phyloP scores from a whole-genome alignment of 2,888 invertebrate genomes.

The Habroteleia sp. region DNA sequence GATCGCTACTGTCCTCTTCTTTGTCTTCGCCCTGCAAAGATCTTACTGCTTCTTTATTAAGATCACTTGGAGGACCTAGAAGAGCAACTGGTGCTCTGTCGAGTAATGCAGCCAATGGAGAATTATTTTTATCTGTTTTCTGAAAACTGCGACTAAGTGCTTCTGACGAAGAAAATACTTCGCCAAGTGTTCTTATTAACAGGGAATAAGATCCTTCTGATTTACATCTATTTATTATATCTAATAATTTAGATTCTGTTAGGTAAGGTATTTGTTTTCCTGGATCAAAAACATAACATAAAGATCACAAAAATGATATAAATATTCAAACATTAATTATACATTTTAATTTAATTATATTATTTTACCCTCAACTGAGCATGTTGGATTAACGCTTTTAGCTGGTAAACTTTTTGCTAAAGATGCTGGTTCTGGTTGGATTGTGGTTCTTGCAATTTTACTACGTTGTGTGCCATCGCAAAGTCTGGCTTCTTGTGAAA shows the following conservation, averaged over 20 bases:
- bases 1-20: slow-evolving; percentile 89
- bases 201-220: slow-evolving; percentile 86
- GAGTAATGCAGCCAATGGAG: slow-evolving; percentile 82
- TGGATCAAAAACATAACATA: too few relatives aligned
- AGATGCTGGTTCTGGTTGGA: slow-evolving; percentile 78
- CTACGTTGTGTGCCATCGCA: slow-evolving; percentile 88
- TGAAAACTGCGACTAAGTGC: slow-evolving; percentile 89
- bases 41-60: slow-evolving; percentile 88
- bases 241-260: slow-evolving; percentile 88
- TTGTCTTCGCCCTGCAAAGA: slow-evolving; percentile 91
- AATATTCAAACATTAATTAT: too few relatives aligned
- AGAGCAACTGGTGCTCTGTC: slow-evolving; percentile 82
- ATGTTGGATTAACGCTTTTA: slow-evolving; percentile 79
- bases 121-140: slow-evolving; percentile 80
- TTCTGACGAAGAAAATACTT: slow-evolving; percentile 87
- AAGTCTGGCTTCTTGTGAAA: slow-evolving; percentile 90
- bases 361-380: slow-evolving; percentile 80
- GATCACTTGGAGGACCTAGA: slow-evolving; percentile 81
- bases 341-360: too few relatives aligned
- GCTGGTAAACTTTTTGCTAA: slow-evolving; percentile 78
- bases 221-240: slow-evolving; percentile 89
- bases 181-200: slow-evolving; percentile 88
- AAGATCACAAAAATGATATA: too few relatives aligned
- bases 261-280: slow-evolving; percentile 83
- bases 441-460: slow-evolving; percentile 87